phyloP scores from a whole-genome alignment of 2,797 vertebrate species.

The Sandelia bainsii region DNA sequence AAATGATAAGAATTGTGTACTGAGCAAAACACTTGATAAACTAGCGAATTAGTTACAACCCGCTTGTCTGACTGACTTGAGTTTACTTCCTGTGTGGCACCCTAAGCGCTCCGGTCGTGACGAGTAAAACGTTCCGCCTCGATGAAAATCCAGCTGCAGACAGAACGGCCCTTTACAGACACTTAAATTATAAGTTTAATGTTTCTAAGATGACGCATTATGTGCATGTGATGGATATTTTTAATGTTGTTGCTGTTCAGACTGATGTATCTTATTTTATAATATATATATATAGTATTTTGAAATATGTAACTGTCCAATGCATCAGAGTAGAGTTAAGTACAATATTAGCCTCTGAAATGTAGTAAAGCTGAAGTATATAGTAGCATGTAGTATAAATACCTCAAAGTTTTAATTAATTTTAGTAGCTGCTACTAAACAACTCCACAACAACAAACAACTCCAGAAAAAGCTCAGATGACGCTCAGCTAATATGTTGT shows the following conservation, averaged over 20 bases:
- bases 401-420: too few species aligned
- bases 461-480: neutral
- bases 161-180: neutral
- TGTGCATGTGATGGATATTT: too few species aligned
- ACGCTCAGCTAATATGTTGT: neutral
- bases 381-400: neutral
- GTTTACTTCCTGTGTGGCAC: slow-evolving; percentile 77
- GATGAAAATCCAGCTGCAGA: too few species aligned
- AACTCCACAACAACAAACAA: too few species aligned
- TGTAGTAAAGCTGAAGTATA: neutral
- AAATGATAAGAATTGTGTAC: neutral
- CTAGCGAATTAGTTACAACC: slow-evolving; percentile 21
- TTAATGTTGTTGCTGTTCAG: neutral
- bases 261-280: neutral
- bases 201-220: neutral
- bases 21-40: slow-evolving; percentile 18
- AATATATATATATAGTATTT: too few species aligned
- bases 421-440: too few species aligned
- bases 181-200: neutral
- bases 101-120: slow-evolving; percentile 50
- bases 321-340: neutral
- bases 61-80: slow-evolving; percentile 34
- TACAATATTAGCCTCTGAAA: neutral
- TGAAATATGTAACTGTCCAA: neutral
- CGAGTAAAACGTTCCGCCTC: slow-evolving; percentile 40